Conservation (phyloP, 2,113 vertebrate species). For the Tor tambroides region DNA sequence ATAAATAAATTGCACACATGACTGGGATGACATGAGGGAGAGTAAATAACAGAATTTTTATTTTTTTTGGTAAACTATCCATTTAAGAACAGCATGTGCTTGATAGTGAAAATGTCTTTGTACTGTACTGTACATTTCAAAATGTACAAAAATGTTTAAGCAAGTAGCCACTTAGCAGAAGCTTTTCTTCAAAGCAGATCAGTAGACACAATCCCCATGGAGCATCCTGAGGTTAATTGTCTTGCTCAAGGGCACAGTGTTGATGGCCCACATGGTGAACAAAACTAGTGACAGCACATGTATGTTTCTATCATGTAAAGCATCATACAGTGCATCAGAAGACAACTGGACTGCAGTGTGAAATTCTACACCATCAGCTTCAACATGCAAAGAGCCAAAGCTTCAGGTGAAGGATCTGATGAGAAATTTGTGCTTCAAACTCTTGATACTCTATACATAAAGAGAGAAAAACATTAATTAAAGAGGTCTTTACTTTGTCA, state of each 20-base stretch:
- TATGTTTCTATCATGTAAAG: background rate
- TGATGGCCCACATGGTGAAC: background rate
- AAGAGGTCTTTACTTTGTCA: too few species aligned
- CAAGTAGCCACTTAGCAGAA: background rate
- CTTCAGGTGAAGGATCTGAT: too few species aligned
- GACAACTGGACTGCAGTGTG: too few species aligned
- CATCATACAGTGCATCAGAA: background rate
- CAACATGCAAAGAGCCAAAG: too few species aligned
- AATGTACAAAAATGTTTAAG: background rate
- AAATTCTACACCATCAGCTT: too few species aligned
- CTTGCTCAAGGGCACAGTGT: background rate
- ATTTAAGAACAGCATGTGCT: background rate
- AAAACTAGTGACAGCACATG: background rate
- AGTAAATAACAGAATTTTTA: too few species aligned
- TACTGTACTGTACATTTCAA: background rate
- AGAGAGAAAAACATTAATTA: too few species aligned
- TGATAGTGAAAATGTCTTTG: background rate
- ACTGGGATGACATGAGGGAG: too few species aligned
- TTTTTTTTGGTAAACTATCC: too few species aligned
- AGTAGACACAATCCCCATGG: conserved; percentile 1
- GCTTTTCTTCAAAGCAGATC: background rate
- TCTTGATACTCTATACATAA: too few species aligned
- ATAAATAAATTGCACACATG: too few species aligned
- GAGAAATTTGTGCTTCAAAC: too few species aligned
- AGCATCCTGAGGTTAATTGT: conserved; percentile 6